Evolutionary conservation across 35 echinoderm and acorn worm genomes (phyloP).

Genomic region (Heliocidaris erythrogramma): DNA sequence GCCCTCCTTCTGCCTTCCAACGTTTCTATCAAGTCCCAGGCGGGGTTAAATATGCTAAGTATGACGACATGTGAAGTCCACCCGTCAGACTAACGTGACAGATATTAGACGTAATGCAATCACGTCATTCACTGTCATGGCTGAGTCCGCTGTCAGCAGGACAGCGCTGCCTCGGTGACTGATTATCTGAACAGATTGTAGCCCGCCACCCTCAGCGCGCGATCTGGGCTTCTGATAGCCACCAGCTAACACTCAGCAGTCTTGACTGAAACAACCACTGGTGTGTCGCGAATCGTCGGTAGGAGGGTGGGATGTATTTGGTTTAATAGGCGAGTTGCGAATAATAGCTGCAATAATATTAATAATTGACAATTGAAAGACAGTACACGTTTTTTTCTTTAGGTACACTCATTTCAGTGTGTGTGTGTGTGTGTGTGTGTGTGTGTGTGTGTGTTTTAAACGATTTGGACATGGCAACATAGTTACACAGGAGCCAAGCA

Average conservation of each 20-base stretch:
- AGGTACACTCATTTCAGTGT: no score
- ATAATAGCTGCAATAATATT: no score
- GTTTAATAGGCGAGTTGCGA: neutral
- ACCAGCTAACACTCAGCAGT: neutral
- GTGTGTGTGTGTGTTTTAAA: no score
- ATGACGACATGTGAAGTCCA: neutral
- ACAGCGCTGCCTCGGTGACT: neutral
- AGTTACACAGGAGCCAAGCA: no score
- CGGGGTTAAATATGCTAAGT: neutral
- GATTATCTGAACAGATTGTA: neutral
- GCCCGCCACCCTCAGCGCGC: neutral
- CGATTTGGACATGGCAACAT: no score
- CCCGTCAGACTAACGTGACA: neutral
- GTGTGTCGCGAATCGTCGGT: neutral
- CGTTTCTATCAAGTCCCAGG: neutral
- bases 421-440: no score
- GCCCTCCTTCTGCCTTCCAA: neutral
- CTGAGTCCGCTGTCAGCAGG: neutral
- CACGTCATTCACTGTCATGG: neutral
- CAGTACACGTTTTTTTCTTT: no score
- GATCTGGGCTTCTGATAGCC: neutral
- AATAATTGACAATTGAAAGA: no score
- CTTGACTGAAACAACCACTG: neutral
- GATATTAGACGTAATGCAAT: constrained; percentile 24
- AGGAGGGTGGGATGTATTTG: neutral